Base-by-base conservation (phyloP, 2,797 vertebrate genomes). In the Coregonus suidteri region DNA sequence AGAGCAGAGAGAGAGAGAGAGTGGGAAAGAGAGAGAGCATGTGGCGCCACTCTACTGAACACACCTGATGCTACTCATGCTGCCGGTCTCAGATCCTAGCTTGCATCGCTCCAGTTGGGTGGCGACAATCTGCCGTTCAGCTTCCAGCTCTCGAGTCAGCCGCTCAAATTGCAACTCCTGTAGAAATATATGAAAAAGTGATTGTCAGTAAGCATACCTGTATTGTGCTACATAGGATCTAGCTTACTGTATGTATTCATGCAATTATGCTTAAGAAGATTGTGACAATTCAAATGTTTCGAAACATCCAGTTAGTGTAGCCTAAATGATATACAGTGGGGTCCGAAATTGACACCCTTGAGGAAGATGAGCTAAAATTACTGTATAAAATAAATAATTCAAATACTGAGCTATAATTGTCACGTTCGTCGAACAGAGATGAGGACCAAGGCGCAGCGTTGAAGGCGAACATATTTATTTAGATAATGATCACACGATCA, bases 81-180 rank as follows among this genome's bases (percentile, higher is more conserved):
- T 99, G 93, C 98, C 98, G 0, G 98, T 98, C 90, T 99, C 97
- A 82, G 98, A 98, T 91, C 97, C 98, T 83, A 99, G 97, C 89
- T 99, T 99, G 96, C 98, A 99, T 97, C 97, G 94, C 95, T 99
- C 98, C 94, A 99, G 94, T 83, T 99, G 98, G 95, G 96, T 98
- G 74, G 98, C 98, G 52, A 99, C 98, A 82, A 99, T 99, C 89
- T 99, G 98, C 85, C 97, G 95, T 87, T 99, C 98, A 18, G 97
- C 98, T 93, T 99, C 98, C 92, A 99, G 95, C 92, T 99, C 98
- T 91, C 98, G 94, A 85, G 98, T 99, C 92, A 99, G 94, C 90
- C 98, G 96, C 92, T 99, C 98, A 93, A 99, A 99, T 90, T 99
- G 98, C 88, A 99, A 90, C 88, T 99, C 98, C 98, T 99, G 92